Percentiles rank a stretch among this genome's conserved stretches.
Evolutionary conservation across 2,797 vertebrate species (phyloP).

Genomic region (Esox lucius): DNA sequence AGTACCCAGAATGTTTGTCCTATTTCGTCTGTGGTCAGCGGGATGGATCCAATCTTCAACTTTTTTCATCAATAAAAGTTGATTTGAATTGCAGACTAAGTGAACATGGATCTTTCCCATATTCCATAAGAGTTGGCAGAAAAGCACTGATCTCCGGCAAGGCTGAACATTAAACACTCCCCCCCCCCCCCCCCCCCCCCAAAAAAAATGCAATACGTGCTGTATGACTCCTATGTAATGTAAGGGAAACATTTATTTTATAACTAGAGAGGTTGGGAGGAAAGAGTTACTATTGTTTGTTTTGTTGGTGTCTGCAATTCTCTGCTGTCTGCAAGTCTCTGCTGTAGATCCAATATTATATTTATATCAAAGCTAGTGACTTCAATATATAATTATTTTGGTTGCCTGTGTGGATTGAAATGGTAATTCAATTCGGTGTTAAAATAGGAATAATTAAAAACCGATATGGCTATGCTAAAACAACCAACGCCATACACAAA

Average conservation of each 20-base stretch:
- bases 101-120: neutral
- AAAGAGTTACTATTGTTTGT: conserved; percentile 33
- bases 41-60: neutral
- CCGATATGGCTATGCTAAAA: conserved; percentile 31
- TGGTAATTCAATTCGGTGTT: conserved; percentile 22
- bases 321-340: conserved; percentile 43
- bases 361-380: conserved; percentile 48
- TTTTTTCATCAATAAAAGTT: conserved; percentile 17
- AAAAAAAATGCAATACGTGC: neutral
- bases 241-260: conserved; percentile 40
- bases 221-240: conserved; percentile 11
- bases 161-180: neutral
- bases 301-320: conserved; percentile 36
- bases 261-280: conserved; percentile 38
- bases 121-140: neutral
- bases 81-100: neutral
- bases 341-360: conserved; percentile 55
- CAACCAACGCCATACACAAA: conserved; percentile 16
- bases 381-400: conserved; percentile 26
- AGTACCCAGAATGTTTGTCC: conserved; percentile 13
- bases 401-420: conserved; percentile 43
- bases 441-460: conserved; percentile 5
- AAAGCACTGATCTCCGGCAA: neutral
- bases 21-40: conserved; percentile 2
- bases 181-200: too few relatives aligned